Conservation (phyloP, 2,113 vertebrate genomes). For the Poeciliopsis occidentalis region DNA sequence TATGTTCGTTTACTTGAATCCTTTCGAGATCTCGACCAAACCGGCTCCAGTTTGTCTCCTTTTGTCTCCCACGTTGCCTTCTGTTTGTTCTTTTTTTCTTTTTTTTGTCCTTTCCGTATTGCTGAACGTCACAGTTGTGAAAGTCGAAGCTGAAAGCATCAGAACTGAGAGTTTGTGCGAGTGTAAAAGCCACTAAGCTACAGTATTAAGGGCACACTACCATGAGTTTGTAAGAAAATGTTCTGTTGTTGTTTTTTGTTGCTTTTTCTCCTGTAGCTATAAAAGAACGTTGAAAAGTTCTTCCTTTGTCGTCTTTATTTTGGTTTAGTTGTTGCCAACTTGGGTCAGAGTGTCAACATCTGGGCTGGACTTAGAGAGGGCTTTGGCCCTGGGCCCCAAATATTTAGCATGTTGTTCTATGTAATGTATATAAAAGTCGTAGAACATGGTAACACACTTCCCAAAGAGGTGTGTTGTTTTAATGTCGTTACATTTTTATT, state of each 20-base stretch:
- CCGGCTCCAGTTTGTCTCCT: conserved; percentile 43
- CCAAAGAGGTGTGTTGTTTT: no score
- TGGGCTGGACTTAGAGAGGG: no score
- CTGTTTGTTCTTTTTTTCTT: conserved; percentile 14
- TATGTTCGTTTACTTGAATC: conserved; percentile 66
- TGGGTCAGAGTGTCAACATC: background rate
- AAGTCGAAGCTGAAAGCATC: conserved; percentile 34
- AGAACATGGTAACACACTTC: no score
- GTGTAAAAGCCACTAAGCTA: conserved; percentile 63
- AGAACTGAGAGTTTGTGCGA: conserved; percentile 1
- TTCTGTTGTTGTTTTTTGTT: conserved; percentile 50
- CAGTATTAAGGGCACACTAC: conserved; percentile 69
- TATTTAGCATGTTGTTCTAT: no score
- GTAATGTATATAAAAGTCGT: no score
- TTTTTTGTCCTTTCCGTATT: conserved; percentile 12
- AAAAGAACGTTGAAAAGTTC: conserved; percentile 47
- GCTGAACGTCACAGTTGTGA: conserved; percentile 26
- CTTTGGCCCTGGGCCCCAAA: no score
- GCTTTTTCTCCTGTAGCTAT: conserved; percentile 51
- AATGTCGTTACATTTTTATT: no score
- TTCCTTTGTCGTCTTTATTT: conserved; percentile 21
- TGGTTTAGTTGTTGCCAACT: background rate
- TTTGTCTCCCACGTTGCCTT: conserved; percentile 60
- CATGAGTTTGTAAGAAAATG: conserved; percentile 56
- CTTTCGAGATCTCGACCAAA: conserved; percentile 63